Conservation (phyloP, 92 coral and sea anemone genomes). For the Porites evermanni region DNA sequence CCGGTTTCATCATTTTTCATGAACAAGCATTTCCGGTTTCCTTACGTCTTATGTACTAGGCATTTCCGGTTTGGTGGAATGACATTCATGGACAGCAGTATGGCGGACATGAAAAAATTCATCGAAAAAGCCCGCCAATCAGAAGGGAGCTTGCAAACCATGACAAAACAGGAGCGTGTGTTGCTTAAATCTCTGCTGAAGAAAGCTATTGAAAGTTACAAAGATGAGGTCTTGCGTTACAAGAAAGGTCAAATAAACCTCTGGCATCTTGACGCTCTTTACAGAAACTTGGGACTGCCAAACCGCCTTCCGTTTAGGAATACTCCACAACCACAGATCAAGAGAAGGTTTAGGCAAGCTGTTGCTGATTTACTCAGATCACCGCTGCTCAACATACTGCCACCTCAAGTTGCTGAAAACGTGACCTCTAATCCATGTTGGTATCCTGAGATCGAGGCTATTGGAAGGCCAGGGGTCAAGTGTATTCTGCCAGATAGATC, state of each 20-base stretch:
- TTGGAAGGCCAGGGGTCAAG: constrained; percentile 87
- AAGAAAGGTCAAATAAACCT: constrained; percentile 74
- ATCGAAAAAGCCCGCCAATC: constrained; percentile 47
- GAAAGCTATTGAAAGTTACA: constrained; percentile 63
- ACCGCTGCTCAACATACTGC: constrained; percentile 68
- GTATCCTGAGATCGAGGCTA: constrained; percentile 79
- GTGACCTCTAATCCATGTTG: constrained; percentile 83
- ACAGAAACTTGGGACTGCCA: constrained; percentile 66
- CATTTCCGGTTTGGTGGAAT: constrained; percentile 82
- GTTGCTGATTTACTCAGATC: constrained; percentile 48
- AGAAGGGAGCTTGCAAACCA: background rate
- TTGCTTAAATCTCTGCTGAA: constrained; percentile 38
- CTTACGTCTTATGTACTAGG: constrained; percentile 40
- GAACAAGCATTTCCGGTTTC: too few relatives aligned
- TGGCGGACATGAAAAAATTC: constrained; percentile 78
- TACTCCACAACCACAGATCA: constrained; percentile 19
- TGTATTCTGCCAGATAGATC: constrained; percentile 70
- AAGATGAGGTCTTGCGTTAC: constrained; percentile 68
- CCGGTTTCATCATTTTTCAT: background rate
- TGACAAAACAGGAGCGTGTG: constrained; percentile 15
- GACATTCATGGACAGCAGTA: constrained; percentile 72
- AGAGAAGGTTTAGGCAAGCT: constrained; percentile 52
- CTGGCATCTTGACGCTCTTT: constrained; percentile 83
- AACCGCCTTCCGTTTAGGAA: constrained; percentile 75
- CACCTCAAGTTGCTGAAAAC: constrained; percentile 70